These are phyloP conservation scores for Stenchaetothrips biformis DNA, from an alignment of 2,888 invertebrate genomes.

Conservation along the genomic window DNA sequence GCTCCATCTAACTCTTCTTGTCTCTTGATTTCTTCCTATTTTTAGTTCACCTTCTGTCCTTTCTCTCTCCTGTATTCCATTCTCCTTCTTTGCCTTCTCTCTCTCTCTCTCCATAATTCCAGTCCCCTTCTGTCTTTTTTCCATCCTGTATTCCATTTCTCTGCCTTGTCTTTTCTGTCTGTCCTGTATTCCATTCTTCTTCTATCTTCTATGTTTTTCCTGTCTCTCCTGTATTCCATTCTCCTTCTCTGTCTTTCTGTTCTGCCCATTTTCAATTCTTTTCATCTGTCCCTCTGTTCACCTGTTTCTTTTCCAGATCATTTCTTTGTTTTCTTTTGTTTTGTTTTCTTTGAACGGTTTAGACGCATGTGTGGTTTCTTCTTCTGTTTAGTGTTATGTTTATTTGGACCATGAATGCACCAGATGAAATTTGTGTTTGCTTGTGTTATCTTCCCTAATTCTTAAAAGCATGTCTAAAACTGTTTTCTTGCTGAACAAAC, in stretches of 20 bases:
- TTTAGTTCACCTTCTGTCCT: conserved; percentile 31
- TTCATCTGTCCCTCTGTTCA: not conserved
- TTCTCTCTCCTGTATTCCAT: not conserved
- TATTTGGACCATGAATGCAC: not conserved
- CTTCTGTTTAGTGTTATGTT: not conserved
- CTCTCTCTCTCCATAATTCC: conserved; percentile 33
- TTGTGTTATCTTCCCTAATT: not conserved
- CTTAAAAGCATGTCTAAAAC: not conserved
- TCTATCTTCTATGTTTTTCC: conserved; percentile 26
- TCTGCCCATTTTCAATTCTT: conserved; percentile 26
- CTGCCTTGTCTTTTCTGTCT: conserved; percentile 5
- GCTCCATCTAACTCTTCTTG: not conserved
- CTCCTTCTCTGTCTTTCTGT: conserved; percentile 29
- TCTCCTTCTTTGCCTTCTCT: conserved; percentile 26
- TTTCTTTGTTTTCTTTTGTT: conserved; percentile 5
- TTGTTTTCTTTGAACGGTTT: conserved; percentile 14
- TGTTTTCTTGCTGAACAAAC: not conserved
- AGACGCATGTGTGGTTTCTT: not conserved
- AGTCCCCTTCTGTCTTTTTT: conserved; percentile 27
- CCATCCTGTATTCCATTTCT: not conserved
- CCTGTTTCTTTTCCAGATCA: not conserved
- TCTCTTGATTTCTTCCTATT: conserved; percentile 33
- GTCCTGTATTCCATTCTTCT: not conserved
- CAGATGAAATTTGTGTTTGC: not conserved
- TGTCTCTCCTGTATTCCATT: conserved; percentile 32